A percentile compares a stretch with the other conserved stretches of the same genome.
These are phyloP conservation scores for Orthosia gothica DNA, from an alignment of 2,888 invertebrate species.

Conservation along the genomic window DNA sequence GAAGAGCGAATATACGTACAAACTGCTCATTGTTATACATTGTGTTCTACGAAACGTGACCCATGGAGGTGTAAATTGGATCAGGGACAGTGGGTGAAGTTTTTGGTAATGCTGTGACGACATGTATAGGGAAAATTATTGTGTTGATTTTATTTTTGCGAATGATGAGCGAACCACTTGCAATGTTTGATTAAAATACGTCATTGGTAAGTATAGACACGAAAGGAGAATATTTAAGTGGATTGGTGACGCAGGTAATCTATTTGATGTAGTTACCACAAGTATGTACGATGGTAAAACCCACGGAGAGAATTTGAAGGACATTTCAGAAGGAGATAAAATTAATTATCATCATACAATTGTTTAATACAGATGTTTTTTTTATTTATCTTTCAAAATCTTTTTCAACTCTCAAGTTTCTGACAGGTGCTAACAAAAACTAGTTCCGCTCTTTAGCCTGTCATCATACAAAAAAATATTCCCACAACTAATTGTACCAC, in stretches of 20 bases:
- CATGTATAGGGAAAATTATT: constrained; percentile 32
- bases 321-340: not conserved
- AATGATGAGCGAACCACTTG: constrained; percentile 26
- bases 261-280: not conserved
- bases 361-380: too few species aligned
- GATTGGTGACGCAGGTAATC: constrained; percentile 5
- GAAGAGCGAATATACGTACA: constrained; percentile 68
- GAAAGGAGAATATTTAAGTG: constrained; percentile 30
- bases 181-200: constrained; percentile 31
- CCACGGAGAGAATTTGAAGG: not conserved
- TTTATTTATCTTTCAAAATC: not conserved
- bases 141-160: constrained; percentile 30
- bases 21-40: constrained; percentile 67
- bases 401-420: not conserved
- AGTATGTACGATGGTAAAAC: not conserved
- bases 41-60: constrained; percentile 78
- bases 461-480: constrained; percentile 28
- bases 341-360: not conserved
- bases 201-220: constrained; percentile 22
- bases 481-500: constrained; percentile 45
- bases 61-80: constrained; percentile 72
- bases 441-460: constrained; percentile 26
- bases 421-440: constrained; percentile 26
- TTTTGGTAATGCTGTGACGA: constrained; percentile 45
- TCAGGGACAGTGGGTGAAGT: constrained; percentile 65